Percentiles rank a stretch among this genome's conserved stretches.
phyloP scores from a whole-genome alignment of 23 tunicate genomes.

The Aplidium turbinatum region DNA sequence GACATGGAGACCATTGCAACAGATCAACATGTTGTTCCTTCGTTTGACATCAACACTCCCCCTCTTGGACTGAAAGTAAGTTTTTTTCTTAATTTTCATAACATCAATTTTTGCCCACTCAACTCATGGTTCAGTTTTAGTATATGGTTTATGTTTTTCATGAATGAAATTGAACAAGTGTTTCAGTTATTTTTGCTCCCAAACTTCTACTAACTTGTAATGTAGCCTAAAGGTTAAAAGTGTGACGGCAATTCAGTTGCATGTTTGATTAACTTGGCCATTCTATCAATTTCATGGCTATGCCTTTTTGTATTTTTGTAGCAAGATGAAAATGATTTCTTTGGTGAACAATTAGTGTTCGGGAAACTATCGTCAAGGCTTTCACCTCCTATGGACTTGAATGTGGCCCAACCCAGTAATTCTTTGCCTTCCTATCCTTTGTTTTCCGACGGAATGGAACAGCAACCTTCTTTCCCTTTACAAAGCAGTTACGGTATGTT shows the following conservation, averaged over 20 bases:
- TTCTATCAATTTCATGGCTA: neutral
- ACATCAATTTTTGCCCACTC: too few species aligned
- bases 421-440: conserved; percentile 11
- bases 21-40: conserved; percentile 91
- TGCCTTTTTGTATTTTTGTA: conserved; percentile 11
- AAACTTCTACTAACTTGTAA: too few species aligned
- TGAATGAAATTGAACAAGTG: too few species aligned
- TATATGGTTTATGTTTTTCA: too few species aligned
- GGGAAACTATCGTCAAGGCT: conserved; percentile 21
- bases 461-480: conserved; percentile 1
- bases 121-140: too few species aligned
- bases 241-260: neutral
- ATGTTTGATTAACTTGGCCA: neutral
- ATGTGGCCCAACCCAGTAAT: conserved; percentile 1
- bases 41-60: conserved; percentile 68
- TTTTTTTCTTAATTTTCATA: too few species aligned
- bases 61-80: conserved; percentile 66
- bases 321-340: conserved; percentile 52
- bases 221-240: neutral
- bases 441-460: neutral
- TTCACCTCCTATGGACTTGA: conserved; percentile 9
- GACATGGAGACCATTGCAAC: conserved; percentile 39
- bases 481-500: conserved; percentile 9
- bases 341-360: conserved; percentile 49
- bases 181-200: too few species aligned